Conservation (phyloP, 2,888 invertebrate genomes). For the Scrobipalpa atriplicella region DNA sequence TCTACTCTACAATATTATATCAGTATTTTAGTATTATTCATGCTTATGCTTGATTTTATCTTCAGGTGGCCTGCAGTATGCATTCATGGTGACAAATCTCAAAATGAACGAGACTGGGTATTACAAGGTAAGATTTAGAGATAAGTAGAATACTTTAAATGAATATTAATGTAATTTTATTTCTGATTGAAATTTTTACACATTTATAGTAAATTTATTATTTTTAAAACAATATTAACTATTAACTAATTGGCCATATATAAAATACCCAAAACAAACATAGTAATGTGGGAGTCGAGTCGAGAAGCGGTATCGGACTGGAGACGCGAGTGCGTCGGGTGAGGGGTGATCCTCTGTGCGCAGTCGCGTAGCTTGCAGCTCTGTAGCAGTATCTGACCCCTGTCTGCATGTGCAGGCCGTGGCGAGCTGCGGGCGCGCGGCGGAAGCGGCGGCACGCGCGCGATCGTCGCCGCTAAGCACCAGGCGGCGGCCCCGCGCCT, state of each 20-base stretch:
- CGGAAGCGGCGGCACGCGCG: slow-evolving; percentile 59
- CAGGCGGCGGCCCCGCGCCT: slow-evolving; percentile 49
- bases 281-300: slow-evolving; percentile 47
- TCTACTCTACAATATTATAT: neutral
- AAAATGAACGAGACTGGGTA: slow-evolving; percentile 96
- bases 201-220: slow-evolving; percentile 12
- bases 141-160: slow-evolving; percentile 10
- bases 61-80: slow-evolving; percentile 91
- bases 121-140: slow-evolving; percentile 85
- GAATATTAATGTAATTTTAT: slow-evolving; percentile 8
- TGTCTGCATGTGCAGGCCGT: slow-evolving; percentile 81
- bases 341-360: slow-evolving; percentile 40
- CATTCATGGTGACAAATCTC: slow-evolving; percentile 97
- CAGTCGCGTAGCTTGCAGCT: slow-evolving; percentile 34
- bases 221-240: slow-evolving; percentile 2
- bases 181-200: slow-evolving; percentile 14
- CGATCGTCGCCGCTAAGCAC: slow-evolving; percentile 53
- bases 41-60: slow-evolving; percentile 26
- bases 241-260: neutral
- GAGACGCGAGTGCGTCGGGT: slow-evolving; percentile 46
- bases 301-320: slow-evolving; percentile 73
- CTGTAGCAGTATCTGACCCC: slow-evolving; percentile 53
- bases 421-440: slow-evolving; percentile 65
- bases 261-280: neutral
- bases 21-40: neutral